Percentiles rank a stretch among this genome's conserved stretches.
Evolutionary conservation across 2,113 vertebrate genomes (phyloP).

Genomic region (Campylomormyrus numenius): DNA sequence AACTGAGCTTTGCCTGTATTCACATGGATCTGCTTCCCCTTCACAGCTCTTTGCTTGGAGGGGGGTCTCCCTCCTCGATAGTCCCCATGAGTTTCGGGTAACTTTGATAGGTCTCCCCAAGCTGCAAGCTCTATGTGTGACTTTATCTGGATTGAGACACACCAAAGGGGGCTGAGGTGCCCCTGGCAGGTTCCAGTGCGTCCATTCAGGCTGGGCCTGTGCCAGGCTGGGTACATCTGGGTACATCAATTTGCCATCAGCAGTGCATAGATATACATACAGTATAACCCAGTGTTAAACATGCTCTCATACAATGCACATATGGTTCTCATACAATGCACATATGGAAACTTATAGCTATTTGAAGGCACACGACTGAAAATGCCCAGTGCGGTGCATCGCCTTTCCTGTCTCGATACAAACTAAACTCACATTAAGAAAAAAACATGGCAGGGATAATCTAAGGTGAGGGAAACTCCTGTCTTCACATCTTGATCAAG

Average conservation of each 20-base stretch:
- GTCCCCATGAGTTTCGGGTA: not conserved
- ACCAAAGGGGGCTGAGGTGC: not conserved
- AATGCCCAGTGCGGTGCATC: no score
- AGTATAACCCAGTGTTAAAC: no score
- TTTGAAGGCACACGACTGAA: no score
- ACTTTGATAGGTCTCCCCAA: not conserved
- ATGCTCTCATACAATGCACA: no score
- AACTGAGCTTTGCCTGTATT: not conserved
- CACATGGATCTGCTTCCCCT: not conserved
- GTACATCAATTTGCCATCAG: no score
- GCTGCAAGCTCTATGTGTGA: not conserved
- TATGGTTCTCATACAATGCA: no score
- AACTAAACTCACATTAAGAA: no score
- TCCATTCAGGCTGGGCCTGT: not conserved
- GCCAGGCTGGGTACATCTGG: not conserved
- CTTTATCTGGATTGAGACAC: not conserved
- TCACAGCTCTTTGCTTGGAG: not conserved
- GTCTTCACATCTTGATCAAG: conserved; percentile 47
- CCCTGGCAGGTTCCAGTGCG: no score
- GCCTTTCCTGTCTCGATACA: no score
- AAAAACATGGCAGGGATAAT: no score
- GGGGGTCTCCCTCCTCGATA: not conserved
- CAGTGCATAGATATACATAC: no score
- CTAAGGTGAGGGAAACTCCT: not conserved
- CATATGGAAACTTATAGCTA: no score